A percentile compares a stretch with the other conserved stretches of the same genome.
Conservation (phyloP, 2,797 vertebrate species). For the Podarcis lilfordi region DNA sequence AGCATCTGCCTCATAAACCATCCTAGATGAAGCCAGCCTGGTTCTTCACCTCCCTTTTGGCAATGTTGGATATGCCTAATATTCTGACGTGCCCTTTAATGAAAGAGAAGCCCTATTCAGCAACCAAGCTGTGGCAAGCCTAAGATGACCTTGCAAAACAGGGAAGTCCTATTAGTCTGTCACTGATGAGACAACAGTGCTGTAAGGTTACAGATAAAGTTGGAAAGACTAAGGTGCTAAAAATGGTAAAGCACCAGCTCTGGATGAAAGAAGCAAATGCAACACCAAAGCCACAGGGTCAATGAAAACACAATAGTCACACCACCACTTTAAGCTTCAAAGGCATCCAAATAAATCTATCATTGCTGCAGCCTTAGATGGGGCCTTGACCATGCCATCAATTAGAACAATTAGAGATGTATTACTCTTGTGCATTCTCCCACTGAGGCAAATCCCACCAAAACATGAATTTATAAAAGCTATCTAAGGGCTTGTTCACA, state of each 20-base stretch:
- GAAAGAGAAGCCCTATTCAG: background rate
- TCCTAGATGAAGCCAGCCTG: background rate
- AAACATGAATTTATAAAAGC: no score
- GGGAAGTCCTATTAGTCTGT: background rate
- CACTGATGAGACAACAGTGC: background rate
- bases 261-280: constrained; percentile 42
- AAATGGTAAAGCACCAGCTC: background rate
- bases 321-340: constrained; percentile 38
- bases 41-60: background rate
- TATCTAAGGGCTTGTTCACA: no score
- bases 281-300: constrained; percentile 24
- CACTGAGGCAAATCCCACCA: no score
- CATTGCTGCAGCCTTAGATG: constrained; percentile 42
- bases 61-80: background rate
- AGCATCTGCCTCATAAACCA: background rate
- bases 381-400: constrained; percentile 18
- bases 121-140: background rate
- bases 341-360: background rate
- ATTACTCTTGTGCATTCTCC: background rate
- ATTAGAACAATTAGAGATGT: constrained; percentile 12
- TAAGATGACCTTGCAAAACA: background rate
- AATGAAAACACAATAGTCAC: background rate
- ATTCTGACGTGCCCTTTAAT: background rate
- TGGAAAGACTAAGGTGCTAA: constrained; percentile 33
- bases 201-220: constrained; percentile 28